These are phyloP conservation scores for Hybognathus amarus DNA, from an alignment of 2,797 vertebrate genomes.

Conservation along the genomic window DNA sequence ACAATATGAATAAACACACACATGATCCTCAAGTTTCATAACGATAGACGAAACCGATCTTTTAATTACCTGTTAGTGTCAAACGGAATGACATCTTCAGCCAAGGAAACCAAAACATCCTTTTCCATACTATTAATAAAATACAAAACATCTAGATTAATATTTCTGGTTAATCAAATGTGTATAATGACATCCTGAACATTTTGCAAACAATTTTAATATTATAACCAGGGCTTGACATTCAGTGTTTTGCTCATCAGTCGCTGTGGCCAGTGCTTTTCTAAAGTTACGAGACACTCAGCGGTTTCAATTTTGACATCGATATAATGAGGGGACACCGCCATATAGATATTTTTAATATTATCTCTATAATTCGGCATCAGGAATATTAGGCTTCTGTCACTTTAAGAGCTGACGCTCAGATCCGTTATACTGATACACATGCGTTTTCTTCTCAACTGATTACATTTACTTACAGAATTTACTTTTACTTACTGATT, in stretches of 20 bases:
- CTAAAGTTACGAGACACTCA: too few relatives aligned
- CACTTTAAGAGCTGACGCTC: too few relatives aligned
- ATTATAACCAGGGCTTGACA: not conserved
- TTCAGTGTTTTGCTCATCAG: accelerated
- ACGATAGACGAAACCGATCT: not conserved
- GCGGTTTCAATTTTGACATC: not conserved
- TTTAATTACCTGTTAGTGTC: conserved; percentile 65
- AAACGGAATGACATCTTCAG: conserved; percentile 62
- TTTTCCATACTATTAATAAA: conserved; percentile 56
- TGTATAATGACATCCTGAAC: not conserved
- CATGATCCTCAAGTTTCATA: too few relatives aligned
- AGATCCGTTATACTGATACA: too few relatives aligned
- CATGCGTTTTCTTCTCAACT: too few relatives aligned
- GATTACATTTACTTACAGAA: too few relatives aligned
- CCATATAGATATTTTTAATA: not conserved
- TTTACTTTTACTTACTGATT: too few relatives aligned
- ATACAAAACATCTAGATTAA: not conserved
- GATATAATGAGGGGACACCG: not conserved
- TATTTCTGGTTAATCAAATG: not conserved
- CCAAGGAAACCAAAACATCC: conserved; percentile 53
- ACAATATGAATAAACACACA: conserved; percentile 15
- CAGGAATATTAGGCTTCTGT: not conserved
- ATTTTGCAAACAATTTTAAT: not conserved
- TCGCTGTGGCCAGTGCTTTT: too few relatives aligned
- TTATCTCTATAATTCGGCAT: too few relatives aligned